Conservation (phyloP, 2,113 vertebrate species). For the Phaethon lepturus region DNA sequence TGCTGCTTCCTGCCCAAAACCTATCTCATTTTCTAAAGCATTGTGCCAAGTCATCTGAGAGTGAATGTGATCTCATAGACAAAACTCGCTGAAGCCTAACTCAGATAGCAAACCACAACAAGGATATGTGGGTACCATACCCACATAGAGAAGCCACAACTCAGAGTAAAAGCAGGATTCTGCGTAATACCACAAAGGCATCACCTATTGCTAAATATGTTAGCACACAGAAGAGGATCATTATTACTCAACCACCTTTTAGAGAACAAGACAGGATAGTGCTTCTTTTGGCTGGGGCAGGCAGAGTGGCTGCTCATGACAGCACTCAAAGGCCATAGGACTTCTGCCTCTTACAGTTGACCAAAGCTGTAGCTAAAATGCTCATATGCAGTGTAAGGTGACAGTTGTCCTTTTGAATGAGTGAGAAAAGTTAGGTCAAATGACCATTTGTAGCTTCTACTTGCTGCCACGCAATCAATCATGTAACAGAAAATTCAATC, state of each 20-base stretch:
- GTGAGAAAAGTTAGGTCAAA: background rate
- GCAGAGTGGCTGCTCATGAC: background rate
- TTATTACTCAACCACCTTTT: background rate
- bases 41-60: background rate
- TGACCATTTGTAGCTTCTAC: background rate
- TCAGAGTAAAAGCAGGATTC: background rate
- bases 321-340: background rate
- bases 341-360: background rate
- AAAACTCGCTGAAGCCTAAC: background rate
- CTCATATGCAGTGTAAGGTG: rapidly evolving
- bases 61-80: background rate
- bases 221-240: background rate
- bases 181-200: background rate
- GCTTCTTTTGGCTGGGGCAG: background rate
- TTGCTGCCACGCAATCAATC: background rate
- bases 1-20: slow-evolving; percentile 2
- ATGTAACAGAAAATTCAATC: background rate
- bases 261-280: background rate
- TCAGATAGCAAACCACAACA: background rate
- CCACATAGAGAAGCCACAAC: background rate
- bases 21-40: background rate
- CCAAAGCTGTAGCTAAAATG: background rate
- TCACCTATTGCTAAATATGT: background rate
- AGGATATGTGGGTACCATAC: background rate
- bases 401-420: background rate